Conservation (phyloP, 2,797 vertebrate species). For the Gephyroberyx darwinii region DNA sequence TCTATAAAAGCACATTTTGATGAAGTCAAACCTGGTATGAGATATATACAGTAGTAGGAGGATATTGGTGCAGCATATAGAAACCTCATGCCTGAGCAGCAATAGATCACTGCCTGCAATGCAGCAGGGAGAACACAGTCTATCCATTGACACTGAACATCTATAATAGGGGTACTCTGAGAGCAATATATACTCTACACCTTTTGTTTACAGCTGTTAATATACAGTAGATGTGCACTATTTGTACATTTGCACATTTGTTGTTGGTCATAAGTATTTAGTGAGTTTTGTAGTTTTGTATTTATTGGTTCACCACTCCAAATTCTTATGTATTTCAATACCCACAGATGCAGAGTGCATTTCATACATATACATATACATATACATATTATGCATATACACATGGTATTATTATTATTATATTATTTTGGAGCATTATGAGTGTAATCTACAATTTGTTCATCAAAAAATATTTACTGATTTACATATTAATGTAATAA, state of each 20-base stretch:
- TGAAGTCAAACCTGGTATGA: constrained; percentile 35
- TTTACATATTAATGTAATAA: too few relatives aligned
- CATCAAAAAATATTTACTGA: too few relatives aligned
- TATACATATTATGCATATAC: too few relatives aligned
- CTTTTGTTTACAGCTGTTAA: not conserved
- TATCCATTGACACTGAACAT: constrained; percentile 42
- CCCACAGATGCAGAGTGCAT: not conserved
- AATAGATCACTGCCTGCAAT: constrained; percentile 48
- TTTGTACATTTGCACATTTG: not conserved
- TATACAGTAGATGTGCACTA: not conserved
- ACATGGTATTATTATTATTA: too few relatives aligned
- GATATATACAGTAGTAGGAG: constrained; percentile 1
- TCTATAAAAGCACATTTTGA: constrained; percentile 48
- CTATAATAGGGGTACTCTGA: constrained; percentile 27
- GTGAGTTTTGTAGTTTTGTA: not conserved
- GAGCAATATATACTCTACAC: constrained; percentile 16
- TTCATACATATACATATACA: not conserved
- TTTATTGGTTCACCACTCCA: not conserved
- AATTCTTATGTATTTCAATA: not conserved
- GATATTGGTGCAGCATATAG: constrained; percentile 10
- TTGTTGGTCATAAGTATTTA: not conserved
- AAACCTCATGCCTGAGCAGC: constrained; percentile 40
- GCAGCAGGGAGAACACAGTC: constrained; percentile 31
- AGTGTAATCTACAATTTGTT: too few relatives aligned
- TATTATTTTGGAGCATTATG: too few relatives aligned